These are phyloP conservation scores for Drosophila subpulchrella DNA, from an alignment of 1,140 invertebrate species.

Conservation along the genomic window DNA sequence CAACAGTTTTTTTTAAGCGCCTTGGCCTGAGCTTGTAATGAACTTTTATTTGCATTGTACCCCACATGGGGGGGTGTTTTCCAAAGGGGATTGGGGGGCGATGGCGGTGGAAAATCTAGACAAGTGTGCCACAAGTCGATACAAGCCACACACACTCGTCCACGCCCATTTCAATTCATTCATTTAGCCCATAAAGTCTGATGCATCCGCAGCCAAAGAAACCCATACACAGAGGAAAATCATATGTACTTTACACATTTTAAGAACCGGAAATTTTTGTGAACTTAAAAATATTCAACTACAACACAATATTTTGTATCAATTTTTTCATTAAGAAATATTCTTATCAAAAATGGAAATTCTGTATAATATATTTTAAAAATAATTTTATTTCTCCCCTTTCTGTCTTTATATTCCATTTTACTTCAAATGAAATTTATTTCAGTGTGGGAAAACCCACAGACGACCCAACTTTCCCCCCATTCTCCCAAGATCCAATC, in stretches of 20 bases:
- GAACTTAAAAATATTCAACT: too few species aligned
- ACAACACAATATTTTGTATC: too few species aligned
- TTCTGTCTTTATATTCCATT: neutral
- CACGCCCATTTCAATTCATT: slow-evolving; percentile 79
- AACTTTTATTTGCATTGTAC: slow-evolving; percentile 80
- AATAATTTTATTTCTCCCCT: too few species aligned
- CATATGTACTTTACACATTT: neutral
- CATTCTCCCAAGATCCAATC: slow-evolving; percentile 38
- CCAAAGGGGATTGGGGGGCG: neutral
- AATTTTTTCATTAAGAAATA: too few species aligned
- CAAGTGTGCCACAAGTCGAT: slow-evolving; percentile 75
- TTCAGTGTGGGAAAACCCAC: slow-evolving; percentile 10
- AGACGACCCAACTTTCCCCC: slow-evolving; percentile 17
- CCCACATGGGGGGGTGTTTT: neutral
- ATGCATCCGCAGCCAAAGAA: slow-evolving; percentile 57
- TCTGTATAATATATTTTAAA: neutral
- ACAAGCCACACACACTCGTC: slow-evolving; percentile 57
- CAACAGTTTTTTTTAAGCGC: slow-evolving; percentile 64
- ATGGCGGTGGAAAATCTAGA: slow-evolving; percentile 9
- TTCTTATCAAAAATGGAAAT: too few species aligned
- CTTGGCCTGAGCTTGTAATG: slow-evolving; percentile 72
- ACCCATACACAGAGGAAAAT: slow-evolving; percentile 20
- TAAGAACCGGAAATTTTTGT: too few species aligned
- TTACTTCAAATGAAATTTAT: neutral
- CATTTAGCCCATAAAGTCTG: slow-evolving; percentile 69